A percentile compares a stretch with the other conserved stretches of the same genome.
phyloP scores from a whole-genome alignment of 1,140 invertebrate species.

The Drosophila micromelanica region DNA sequence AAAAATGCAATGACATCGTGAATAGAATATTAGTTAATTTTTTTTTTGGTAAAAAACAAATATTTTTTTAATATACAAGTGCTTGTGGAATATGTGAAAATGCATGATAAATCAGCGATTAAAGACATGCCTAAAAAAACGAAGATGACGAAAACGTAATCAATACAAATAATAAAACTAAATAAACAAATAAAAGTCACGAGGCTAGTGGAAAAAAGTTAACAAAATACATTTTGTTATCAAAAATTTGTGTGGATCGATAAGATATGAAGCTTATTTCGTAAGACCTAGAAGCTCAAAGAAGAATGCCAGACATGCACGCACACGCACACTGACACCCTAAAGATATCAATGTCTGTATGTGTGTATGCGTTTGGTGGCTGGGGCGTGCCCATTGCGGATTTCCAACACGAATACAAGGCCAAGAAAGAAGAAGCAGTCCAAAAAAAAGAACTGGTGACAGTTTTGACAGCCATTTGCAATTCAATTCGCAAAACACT shows the following conservation, averaged over 20 bases:
- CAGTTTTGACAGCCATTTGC: conserved; percentile 33
- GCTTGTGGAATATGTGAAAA: conserved; percentile 41
- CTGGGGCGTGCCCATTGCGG: conserved; percentile 40
- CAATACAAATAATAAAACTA: conserved; percentile 11
- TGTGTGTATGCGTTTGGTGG: not conserved
- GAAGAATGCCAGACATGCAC: conserved; percentile 14
- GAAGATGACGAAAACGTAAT: conserved; percentile 14
- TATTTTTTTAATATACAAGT: conserved; percentile 42
- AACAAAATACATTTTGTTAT: conserved; percentile 31
- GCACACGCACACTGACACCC: not conserved
- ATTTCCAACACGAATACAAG: conserved; percentile 38
- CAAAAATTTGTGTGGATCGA: conserved; percentile 31
- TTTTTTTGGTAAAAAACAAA: conserved; percentile 24
- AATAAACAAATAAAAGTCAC: conserved; percentile 36
- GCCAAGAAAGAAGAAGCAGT: conserved; percentile 12
- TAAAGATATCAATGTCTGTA: not conserved
- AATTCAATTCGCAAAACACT: conserved; percentile 56
- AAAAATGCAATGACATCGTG: conserved; percentile 26
- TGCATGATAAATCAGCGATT: conserved; percentile 9
- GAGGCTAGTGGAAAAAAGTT: conserved; percentile 28
- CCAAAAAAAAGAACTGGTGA: conserved; percentile 18
- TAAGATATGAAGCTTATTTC: conserved; percentile 38
- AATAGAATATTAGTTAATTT: conserved; percentile 6
- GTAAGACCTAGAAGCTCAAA: conserved; percentile 15
- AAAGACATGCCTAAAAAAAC: conserved; percentile 23